These are phyloP conservation scores for Pavo muticus DNA, from an alignment of 2,113 vertebrate species.

Conservation along the genomic window DNA sequence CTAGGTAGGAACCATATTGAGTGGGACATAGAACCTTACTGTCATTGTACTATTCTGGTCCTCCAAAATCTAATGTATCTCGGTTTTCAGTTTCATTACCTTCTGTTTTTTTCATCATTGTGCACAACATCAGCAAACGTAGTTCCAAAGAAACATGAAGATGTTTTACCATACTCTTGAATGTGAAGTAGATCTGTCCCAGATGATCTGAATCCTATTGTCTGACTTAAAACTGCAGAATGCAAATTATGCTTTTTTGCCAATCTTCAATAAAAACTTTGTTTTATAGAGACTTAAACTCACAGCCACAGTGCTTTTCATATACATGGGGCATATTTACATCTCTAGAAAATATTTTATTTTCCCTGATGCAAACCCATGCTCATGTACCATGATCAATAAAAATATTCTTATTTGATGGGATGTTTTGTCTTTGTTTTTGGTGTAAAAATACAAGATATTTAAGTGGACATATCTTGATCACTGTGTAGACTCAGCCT, in stretches of 20 bases:
- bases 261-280: neutral
- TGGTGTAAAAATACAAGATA: neutral
- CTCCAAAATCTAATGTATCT: neutral
- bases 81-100: neutral
- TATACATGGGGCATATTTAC: neutral
- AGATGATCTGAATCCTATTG: neutral
- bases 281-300: neutral
- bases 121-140: neutral
- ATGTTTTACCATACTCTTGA: neutral
- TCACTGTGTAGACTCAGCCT: neutral
- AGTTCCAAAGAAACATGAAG: neutral
- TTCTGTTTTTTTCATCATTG: neutral
- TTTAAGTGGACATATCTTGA: neutral
- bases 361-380: neutral
- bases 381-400: neutral
- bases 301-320: neutral
- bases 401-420: neutral
- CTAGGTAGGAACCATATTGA: neutral
- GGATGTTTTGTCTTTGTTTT: neutral
- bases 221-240: neutral
- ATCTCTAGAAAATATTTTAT: neutral
- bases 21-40: neutral
- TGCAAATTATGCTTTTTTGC: neutral
- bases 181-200: neutral
- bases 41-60: neutral